Evolutionary conservation across 2,888 invertebrate species (phyloP).

Genomic region (Pseudococcus jackbeardsleyi): DNA sequence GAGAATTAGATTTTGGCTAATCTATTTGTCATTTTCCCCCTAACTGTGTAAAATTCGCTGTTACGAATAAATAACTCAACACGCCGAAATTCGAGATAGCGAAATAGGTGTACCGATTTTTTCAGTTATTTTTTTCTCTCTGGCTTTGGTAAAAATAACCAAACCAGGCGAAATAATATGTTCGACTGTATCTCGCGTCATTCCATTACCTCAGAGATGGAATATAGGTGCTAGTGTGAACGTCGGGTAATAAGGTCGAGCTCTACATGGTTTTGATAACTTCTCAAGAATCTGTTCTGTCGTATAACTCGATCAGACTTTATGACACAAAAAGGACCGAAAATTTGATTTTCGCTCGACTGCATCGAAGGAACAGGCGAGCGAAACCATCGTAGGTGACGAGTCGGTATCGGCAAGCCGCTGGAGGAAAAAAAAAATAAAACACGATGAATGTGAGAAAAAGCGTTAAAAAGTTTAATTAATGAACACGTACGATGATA

Average conservation of each 20-base stretch:
- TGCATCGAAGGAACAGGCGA: not conserved
- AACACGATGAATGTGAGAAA: slow-evolving; percentile 28
- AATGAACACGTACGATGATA: slow-evolving; percentile 48
- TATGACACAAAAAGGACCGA: slow-evolving; percentile 21
- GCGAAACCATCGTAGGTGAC: not conserved
- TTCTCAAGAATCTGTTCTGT: slow-evolving; percentile 40
- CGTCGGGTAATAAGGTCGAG: slow-evolving; percentile 8
- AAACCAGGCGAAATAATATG: not conserved
- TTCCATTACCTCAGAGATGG: slow-evolving; percentile 16
- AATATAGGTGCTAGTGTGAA: slow-evolving; percentile 17
- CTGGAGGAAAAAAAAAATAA: not conserved
- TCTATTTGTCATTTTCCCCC: slow-evolving; percentile 7
- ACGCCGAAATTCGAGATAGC: not conserved
- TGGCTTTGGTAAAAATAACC: not conserved
- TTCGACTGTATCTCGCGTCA: not conserved
- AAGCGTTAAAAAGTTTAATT: slow-evolving; percentile 55
- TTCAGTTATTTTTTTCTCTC: not conserved
- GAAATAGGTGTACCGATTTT: not conserved
- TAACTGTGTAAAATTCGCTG: not conserved
- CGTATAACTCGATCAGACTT: slow-evolving; percentile 47
- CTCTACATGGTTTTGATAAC: slow-evolving; percentile 29
- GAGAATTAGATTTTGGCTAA: slow-evolving; percentile 18
- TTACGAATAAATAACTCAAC: not conserved
- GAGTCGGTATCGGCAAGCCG: not conserved
- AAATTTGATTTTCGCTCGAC: slow-evolving; percentile 44